Percentiles rank a stretch among this genome's conserved stretches.
phyloP scores from a whole-genome alignment of 1,140 invertebrate genomes.

The Hycleus phaleratus region DNA sequence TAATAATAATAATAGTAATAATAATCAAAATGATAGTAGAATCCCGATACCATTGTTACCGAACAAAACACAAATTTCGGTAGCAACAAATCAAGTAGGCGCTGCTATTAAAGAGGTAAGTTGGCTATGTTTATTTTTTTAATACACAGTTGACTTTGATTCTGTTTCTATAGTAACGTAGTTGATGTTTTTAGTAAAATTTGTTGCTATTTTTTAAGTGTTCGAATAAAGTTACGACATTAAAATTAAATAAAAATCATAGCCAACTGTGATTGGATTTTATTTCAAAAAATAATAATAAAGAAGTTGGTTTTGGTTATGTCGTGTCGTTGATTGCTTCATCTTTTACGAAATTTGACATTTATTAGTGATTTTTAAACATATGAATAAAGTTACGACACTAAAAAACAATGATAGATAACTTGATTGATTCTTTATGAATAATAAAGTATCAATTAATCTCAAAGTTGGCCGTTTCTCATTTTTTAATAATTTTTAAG shows the following conservation, averaged over 20 bases:
- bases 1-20: background rate
- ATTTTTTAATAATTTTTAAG: too few relatives aligned
- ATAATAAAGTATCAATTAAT: too few relatives aligned
- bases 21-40: background rate
- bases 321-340: too few relatives aligned
- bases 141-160: background rate
- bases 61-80: conserved; percentile 20
- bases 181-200: too few relatives aligned
- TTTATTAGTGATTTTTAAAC: too few relatives aligned
- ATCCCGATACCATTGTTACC: conserved; percentile 27
- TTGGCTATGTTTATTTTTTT: background rate
- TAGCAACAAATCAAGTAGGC: conserved; percentile 13
- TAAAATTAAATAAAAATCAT: background rate
- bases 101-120: conserved; percentile 27
- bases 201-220: too few relatives aligned
- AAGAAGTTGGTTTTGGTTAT: background rate
- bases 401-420: too few relatives aligned
- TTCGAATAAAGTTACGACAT: background rate
- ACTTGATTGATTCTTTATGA: too few relatives aligned
- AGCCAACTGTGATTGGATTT: background rate
- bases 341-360: too few relatives aligned
- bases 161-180: background rate
- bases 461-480: too few relatives aligned
- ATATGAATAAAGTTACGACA: too few relatives aligned
- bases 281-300: background rate